phyloP scores from a whole-genome alignment of 2,113 vertebrate genomes.

The Oreotrochilus melanogaster region DNA sequence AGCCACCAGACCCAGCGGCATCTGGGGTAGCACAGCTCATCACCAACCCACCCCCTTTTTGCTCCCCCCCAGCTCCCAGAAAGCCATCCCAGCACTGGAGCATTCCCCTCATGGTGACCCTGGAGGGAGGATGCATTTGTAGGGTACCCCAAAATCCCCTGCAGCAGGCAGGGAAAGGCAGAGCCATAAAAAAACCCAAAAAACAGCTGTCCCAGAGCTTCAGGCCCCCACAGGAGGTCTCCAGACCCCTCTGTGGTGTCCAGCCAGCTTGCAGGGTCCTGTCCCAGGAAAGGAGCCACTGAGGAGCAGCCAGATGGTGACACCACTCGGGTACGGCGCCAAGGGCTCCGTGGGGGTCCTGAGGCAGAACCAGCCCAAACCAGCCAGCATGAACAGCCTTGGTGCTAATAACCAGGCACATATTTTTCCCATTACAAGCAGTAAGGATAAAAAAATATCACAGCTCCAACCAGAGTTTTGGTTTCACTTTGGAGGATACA shows the following conservation, averaged over 20 bases:
- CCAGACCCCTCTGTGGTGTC: accelerated
- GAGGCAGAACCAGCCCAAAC: background rate
- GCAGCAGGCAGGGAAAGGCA: background rate
- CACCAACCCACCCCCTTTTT: too few species aligned
- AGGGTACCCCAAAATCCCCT: background rate
- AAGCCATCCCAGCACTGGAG: background rate
- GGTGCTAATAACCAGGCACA: background rate
- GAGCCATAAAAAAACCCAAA: accelerated
- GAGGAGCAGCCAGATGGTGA: accelerated
- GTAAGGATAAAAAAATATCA: background rate
- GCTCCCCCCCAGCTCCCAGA: background rate
- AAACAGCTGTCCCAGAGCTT: background rate
- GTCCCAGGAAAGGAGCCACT: background rate
- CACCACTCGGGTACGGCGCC: accelerated
- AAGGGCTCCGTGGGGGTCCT: background rate
- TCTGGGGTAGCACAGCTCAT: background rate
- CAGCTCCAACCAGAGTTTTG: accelerated
- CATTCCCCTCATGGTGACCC: accelerated
- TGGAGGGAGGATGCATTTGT: background rate
- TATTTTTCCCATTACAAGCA: background rate
- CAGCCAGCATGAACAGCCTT: background rate
- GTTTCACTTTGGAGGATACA: accelerated
- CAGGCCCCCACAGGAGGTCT: background rate
- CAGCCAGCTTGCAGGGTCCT: accelerated
- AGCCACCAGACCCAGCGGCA: accelerated